phyloP scores from a whole-genome alignment of 2,113 vertebrate species.

The Peromyscus leucopus region DNA sequence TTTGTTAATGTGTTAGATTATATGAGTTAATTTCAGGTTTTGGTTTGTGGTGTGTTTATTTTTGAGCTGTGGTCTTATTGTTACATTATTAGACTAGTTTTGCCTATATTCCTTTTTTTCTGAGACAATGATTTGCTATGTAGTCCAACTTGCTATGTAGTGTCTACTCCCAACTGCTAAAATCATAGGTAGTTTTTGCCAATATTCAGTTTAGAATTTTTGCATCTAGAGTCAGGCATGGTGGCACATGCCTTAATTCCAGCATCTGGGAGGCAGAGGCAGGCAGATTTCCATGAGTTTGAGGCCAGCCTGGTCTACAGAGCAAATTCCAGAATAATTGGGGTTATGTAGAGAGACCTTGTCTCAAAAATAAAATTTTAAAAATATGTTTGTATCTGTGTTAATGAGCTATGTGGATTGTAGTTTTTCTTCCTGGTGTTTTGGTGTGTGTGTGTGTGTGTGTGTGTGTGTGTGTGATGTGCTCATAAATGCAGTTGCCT shows the following conservation, averaged over 20 bases:
- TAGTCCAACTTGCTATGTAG: neutral
- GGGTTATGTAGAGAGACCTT: neutral
- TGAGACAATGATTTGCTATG: neutral
- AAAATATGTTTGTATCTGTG: neutral
- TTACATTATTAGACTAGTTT: neutral
- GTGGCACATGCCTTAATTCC: neutral
- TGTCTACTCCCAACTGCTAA: neutral
- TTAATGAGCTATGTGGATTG: neutral
- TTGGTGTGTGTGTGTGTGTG: neutral
- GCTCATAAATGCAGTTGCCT: neutral
- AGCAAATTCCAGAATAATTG: neutral
- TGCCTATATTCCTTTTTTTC: neutral
- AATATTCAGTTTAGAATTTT: neutral
- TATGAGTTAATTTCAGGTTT: neutral
- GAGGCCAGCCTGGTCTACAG: neutral
- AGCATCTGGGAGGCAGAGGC: neutral
- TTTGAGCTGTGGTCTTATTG: neutral
- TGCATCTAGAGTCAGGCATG: neutral
- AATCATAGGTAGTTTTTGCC: neutral
- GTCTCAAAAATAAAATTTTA: neutral
- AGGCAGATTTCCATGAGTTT: neutral
- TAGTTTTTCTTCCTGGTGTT: neutral
- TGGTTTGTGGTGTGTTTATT: neutral
- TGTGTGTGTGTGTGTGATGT: neutral
- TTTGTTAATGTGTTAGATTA: neutral